A percentile compares a stretch with the other conserved stretches of the same genome.
Conservation (phyloP, 2,888 invertebrate species). For the Volucella zonaria region DNA sequence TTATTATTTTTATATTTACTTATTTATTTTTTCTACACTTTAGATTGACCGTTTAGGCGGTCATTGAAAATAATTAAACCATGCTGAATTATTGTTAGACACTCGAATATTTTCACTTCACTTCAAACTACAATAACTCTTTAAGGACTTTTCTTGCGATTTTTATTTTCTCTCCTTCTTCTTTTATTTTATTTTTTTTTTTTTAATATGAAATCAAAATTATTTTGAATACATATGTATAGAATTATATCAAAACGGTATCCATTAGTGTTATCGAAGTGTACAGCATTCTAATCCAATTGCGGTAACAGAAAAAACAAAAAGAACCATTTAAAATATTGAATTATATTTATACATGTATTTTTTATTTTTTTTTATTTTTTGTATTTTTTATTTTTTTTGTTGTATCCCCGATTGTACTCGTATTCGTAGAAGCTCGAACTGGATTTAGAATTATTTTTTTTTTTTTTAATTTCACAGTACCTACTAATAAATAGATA, state of each 20-base stretch:
- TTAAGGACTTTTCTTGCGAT: not conserved
- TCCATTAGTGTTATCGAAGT: constrained; percentile 60
- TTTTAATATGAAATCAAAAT: constrained; percentile 1
- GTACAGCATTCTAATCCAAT: constrained; percentile 63
- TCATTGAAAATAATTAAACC: constrained; percentile 36
- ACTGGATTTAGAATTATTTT: constrained; percentile 36
- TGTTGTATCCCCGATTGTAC: constrained; percentile 1
- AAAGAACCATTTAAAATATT: constrained; percentile 43
- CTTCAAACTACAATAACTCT: not conserved
- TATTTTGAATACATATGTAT: constrained; percentile 21
- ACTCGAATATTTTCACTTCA: constrained; percentile 35
- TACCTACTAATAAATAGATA: not conserved
- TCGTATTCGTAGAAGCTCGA: constrained; percentile 18
- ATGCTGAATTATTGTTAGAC: constrained; percentile 37
- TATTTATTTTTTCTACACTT: constrained; percentile 14
- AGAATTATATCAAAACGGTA: constrained; percentile 53
- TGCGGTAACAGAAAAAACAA: constrained; percentile 42
- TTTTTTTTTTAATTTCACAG: constrained; percentile 56
- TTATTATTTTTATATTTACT: constrained; percentile 16
- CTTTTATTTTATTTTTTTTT: constrained; percentile 26
- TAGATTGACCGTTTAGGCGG: constrained; percentile 35
- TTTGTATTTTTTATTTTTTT: too few relatives aligned
- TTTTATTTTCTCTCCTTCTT: constrained; percentile 19
- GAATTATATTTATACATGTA: constrained; percentile 28
- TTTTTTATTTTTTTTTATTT: not conserved